phyloP scores from a whole-genome alignment of 2,888 invertebrate genomes.

The Furcula furcula region DNA sequence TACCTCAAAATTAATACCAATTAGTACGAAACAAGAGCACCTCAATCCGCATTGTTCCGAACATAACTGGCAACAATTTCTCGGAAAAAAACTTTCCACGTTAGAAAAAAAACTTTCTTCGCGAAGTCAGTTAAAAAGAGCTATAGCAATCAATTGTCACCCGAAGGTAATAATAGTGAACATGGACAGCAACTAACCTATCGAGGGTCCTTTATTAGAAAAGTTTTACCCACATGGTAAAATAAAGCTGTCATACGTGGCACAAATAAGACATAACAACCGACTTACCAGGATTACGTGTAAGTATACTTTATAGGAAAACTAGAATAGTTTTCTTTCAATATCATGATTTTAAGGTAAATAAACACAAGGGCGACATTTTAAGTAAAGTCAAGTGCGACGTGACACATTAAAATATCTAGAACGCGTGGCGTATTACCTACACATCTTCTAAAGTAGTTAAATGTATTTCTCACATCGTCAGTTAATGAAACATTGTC shows the following conservation, averaged over 20 bases:
- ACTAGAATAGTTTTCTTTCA: constrained; percentile 9
- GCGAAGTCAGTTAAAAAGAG: constrained; percentile 69
- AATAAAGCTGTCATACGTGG: constrained; percentile 74
- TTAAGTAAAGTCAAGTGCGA: too few species aligned
- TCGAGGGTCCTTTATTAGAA: constrained; percentile 76
- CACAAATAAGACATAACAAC: constrained; percentile 75
- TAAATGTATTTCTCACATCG: too few species aligned
- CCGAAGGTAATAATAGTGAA: constrained; percentile 70
- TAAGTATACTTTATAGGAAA: constrained; percentile 27
- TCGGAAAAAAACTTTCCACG: constrained; percentile 34
- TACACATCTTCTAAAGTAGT: too few species aligned
- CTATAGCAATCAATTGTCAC: constrained; percentile 78
- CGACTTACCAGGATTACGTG: constrained; percentile 35
- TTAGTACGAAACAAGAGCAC: constrained; percentile 3
- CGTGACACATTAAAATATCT: too few species aligned
- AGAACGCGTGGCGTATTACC: too few species aligned
- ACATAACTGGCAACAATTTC: constrained; percentile 28
- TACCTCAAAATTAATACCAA: constrained; percentile 7
- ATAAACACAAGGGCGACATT: too few species aligned
- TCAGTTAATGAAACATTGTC: too few species aligned
- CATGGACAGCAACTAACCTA: constrained; percentile 62
- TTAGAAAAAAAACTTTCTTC: constrained; percentile 40
- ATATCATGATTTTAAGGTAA: too few species aligned
- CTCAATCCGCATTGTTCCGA: constrained; percentile 13
- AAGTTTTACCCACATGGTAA: constrained; percentile 71